A percentile compares a stretch with the other conserved stretches of the same genome.
These are phyloP conservation scores for Sparus aurata DNA, from an alignment of 2,797 vertebrate species.

Conservation along the genomic window DNA sequence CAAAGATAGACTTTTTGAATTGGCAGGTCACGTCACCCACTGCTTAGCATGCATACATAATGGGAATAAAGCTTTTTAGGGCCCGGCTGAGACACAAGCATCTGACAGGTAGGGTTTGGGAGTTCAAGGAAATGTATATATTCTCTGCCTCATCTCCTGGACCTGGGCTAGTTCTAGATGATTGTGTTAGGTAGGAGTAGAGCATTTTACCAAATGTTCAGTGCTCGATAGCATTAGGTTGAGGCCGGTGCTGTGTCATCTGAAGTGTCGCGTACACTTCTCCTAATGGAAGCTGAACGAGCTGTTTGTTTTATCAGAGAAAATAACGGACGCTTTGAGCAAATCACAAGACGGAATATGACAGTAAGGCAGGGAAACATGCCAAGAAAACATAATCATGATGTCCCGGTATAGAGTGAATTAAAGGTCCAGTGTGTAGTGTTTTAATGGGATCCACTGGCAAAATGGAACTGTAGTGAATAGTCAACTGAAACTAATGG, in stretches of 20 bases:
- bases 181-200: slow-evolving; percentile 77
- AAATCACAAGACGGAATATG: not conserved
- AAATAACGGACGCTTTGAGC: slow-evolving; percentile 26
- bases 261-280: slow-evolving; percentile 47
- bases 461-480: too few relatives aligned
- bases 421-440: not conserved
- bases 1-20: slow-evolving; percentile 88
- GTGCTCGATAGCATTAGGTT: slow-evolving; percentile 74
- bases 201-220: slow-evolving; percentile 80
- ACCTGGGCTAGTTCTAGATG: slow-evolving; percentile 68
- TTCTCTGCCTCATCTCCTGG: slow-evolving; percentile 76
- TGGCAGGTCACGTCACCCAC: slow-evolving; percentile 84
- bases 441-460: too few relatives aligned
- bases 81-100: slow-evolving; percentile 80
- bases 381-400: not conserved
- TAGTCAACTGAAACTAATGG: too few relatives aligned
- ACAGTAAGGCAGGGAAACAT: not conserved
- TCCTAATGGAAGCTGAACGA: slow-evolving; percentile 69
- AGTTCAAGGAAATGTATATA: slow-evolving; percentile 80
- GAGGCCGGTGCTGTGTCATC: slow-evolving; percentile 70
- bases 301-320: slow-evolving; percentile 47
- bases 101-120: slow-evolving; percentile 84
- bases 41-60: slow-evolving; percentile 86
- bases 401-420: not conserved
- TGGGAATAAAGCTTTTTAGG: slow-evolving; percentile 80